Conservation (phyloP, 2,888 invertebrate species). For the Palloptera scutellata region DNA sequence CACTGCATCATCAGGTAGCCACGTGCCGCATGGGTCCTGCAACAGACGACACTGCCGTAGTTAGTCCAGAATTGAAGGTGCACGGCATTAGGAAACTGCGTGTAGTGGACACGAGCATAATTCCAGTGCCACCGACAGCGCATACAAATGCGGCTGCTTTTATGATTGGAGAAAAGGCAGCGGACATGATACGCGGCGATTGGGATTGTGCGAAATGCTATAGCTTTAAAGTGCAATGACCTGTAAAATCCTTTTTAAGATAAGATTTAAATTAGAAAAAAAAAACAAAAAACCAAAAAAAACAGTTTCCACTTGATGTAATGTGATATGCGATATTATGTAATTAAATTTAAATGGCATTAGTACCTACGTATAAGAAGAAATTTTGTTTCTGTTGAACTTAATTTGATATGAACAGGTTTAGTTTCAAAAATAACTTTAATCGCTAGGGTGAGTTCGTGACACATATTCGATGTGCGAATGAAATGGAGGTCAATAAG, state of each 20-base stretch:
- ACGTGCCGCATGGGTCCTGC: conserved; percentile 75
- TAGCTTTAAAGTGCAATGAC: neutral
- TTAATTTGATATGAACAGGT: too few species aligned
- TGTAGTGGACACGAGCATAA: conserved; percentile 73
- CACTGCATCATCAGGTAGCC: conserved; percentile 71
- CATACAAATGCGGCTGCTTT: conserved; percentile 73
- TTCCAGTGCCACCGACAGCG: conserved; percentile 70
- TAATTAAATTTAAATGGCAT: too few species aligned
- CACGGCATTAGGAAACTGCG: conserved; percentile 69
- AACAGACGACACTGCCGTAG: conserved; percentile 69
- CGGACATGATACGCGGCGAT: conserved; percentile 69
- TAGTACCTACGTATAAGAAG: too few species aligned
- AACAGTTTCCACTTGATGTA: too few species aligned
- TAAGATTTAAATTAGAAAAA: conserved; percentile 1
- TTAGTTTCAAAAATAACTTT: too few species aligned
- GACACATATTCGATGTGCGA: too few species aligned
- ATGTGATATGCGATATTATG: too few species aligned
- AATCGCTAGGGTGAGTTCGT: too few species aligned
- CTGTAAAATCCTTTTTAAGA: neutral
- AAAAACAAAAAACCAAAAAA: conserved; percentile 3
- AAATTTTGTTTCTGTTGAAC: too few species aligned
- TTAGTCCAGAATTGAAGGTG: conserved; percentile 70
- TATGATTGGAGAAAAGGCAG: conserved; percentile 75
- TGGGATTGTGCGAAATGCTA: conserved; percentile 56
- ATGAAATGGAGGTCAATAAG: too few species aligned